Percentiles rank a stretch among this genome's conserved stretches.
phyloP scores from a whole-genome alignment of 2,113 vertebrate genomes.

The human (Homo sapiens) region GRCh38 chr1:160233001-160233500 shows the following conservation, averaged over 20 bases:
- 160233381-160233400: too few species aligned
- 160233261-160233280: neutral
- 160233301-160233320: too few species aligned
- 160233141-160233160: conserved; percentile 46
- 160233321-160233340: too few species aligned
- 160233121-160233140: conserved; percentile 35
- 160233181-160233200: conserved; percentile 19
- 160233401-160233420: neutral
- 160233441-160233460: neutral
- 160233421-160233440: conserved; percentile 13
- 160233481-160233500: neutral
- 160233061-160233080: conserved; percentile 57
- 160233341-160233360: too few species aligned
- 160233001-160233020: conserved; percentile 8
- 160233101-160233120: conserved; percentile 49
- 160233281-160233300: too few species aligned
- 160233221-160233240: conserved; percentile 33
- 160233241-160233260: conserved; percentile 1
- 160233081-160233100: conserved; percentile 54
- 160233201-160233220: conserved; percentile 6
- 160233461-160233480: neutral
- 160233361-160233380: too few species aligned
- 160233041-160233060: neutral
- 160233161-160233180: conserved; percentile 33
- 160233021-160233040: neutral